phyloP scores from a whole-genome alignment of 1,140 invertebrate species.

The Capitella teleta region DNA sequence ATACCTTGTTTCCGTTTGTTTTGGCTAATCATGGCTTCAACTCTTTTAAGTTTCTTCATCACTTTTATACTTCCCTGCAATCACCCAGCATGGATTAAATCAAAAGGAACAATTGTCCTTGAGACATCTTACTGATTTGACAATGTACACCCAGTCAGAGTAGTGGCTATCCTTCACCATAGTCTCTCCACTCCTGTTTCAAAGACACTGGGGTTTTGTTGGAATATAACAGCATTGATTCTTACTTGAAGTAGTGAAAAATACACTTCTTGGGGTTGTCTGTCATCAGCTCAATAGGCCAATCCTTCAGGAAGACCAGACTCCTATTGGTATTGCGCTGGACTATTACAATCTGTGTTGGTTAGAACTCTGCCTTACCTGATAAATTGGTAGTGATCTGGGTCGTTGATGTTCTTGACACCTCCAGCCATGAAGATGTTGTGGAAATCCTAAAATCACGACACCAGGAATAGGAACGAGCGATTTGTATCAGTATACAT shows the following conservation, averaged over 20 bases:
- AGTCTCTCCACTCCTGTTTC: conserved; percentile 22
- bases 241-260: conserved; percentile 32
- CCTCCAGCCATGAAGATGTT: conserved; percentile 32
- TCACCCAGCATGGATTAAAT: too few relatives aligned
- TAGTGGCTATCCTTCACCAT: conserved; percentile 32
- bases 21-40: too few relatives aligned
- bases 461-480: too few relatives aligned
- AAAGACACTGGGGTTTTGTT: conserved; percentile 8
- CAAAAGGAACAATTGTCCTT: not conserved
- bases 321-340: conserved; percentile 16
- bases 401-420: conserved; percentile 22
- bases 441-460: conserved; percentile 24
- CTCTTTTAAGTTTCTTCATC: too few relatives aligned
- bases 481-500: too few relatives aligned
- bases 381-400: conserved; percentile 24
- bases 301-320: conserved; percentile 22
- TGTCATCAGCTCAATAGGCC: conserved; percentile 22
- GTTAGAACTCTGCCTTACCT: conserved; percentile 12
- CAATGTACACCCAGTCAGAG: conserved; percentile 35
- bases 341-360: not conserved
- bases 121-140: conserved; percentile 26
- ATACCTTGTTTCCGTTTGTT: too few relatives aligned
- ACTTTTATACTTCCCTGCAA: too few relatives aligned
- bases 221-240: conserved; percentile 7
- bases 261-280: conserved; percentile 19